These are phyloP conservation scores for Sitta carolinensis DNA, from an alignment of 2,797 vertebrate species.

Conservation along the genomic window DNA sequence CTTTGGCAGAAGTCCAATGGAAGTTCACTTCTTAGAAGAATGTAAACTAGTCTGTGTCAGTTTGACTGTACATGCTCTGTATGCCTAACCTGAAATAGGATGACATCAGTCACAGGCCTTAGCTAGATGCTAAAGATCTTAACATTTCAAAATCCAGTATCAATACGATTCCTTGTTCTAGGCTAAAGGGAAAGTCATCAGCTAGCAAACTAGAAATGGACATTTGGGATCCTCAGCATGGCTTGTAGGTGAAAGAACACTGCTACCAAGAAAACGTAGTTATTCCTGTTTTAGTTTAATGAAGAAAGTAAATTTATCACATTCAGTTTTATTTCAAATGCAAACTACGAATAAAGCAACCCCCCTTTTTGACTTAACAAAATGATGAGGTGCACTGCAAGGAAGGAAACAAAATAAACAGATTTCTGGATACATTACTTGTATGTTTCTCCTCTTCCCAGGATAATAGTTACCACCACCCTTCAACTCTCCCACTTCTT, in stretches of 20 bases:
- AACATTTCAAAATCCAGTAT: background rate
- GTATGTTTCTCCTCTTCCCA: background rate
- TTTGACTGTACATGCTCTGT: background rate
- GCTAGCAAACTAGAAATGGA: background rate
- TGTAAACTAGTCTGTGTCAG: background rate
- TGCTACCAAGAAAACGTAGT: background rate
- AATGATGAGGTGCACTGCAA: background rate
- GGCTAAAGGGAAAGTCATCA: background rate
- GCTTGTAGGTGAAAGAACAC: background rate
- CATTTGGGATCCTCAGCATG: background rate
- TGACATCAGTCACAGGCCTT: background rate
- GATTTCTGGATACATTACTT: background rate
- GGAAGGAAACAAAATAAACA: background rate
- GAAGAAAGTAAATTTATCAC: background rate
- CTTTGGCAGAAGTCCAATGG: background rate
- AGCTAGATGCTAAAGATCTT: background rate
- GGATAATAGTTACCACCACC: background rate
- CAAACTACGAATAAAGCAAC: background rate
- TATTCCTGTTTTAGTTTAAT: background rate
- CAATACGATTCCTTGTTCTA: background rate
- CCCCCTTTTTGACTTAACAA: background rate
- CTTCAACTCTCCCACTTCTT: background rate
- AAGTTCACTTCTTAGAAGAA: background rate
- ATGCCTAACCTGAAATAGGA: background rate
- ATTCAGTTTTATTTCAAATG: background rate